These are phyloP conservation scores for Mycalesis mineus DNA, from an alignment of 2,888 invertebrate species.

Conservation along the genomic window DNA sequence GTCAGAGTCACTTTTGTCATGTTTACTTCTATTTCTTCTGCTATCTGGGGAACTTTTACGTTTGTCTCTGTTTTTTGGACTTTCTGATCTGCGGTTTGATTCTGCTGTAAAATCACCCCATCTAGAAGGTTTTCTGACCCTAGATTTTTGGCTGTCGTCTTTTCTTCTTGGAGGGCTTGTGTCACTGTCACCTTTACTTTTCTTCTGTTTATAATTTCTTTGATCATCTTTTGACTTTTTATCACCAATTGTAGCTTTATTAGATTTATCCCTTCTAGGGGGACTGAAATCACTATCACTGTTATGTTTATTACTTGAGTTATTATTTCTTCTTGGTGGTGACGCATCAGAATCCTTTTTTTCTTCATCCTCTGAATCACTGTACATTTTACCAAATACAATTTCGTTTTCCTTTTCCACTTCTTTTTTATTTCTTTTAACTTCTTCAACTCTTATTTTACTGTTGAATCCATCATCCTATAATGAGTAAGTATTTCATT, in stretches of 20 bases:
- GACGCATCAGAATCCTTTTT: slow-evolving; percentile 50
- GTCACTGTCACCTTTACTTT: slow-evolving; percentile 37
- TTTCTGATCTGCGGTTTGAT: neutral
- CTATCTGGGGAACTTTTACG: slow-evolving; percentile 17
- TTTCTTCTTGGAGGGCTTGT: slow-evolving; percentile 33
- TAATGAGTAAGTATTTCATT: slow-evolving; percentile 32
- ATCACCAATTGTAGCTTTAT: neutral
- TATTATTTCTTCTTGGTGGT: slow-evolving; percentile 35
- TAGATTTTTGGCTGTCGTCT: neutral
- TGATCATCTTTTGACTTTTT: slow-evolving; percentile 30
- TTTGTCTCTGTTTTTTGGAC: neutral
- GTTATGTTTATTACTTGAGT: slow-evolving; percentile 12
- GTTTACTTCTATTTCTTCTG: slow-evolving; percentile 19
- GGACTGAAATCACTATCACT: slow-evolving; percentile 64
- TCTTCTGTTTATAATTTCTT: slow-evolving; percentile 21
- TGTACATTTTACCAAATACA: slow-evolving; percentile 72
- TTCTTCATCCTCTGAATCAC: slow-evolving; percentile 67
- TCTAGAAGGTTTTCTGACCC: slow-evolving; percentile 13
- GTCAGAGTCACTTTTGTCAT: slow-evolving; percentile 33
- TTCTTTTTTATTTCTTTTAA: slow-evolving; percentile 57
- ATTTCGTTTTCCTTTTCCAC: slow-evolving; percentile 64
- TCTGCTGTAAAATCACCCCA: slow-evolving; percentile 20
- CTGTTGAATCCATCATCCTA: slow-evolving; percentile 74
- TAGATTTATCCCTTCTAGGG: slow-evolving; percentile 40
- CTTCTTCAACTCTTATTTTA: slow-evolving; percentile 65